Conservation (phyloP, 2,888 invertebrate genomes). For the Tetanocera ferruginea region DNA sequence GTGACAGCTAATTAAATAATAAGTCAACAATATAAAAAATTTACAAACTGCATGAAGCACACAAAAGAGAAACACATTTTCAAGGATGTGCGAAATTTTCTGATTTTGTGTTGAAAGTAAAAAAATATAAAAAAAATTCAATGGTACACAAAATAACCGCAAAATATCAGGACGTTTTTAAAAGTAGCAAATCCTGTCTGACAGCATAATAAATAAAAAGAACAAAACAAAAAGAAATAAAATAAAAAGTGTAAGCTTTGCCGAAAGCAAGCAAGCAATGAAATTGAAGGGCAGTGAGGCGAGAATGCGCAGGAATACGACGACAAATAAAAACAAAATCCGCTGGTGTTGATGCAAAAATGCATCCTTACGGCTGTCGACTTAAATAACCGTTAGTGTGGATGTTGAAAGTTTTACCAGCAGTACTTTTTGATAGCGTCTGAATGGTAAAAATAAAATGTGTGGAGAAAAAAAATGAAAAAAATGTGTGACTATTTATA, state of each 20-base stretch:
- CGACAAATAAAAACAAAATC: neutral
- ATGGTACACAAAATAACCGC: neutral
- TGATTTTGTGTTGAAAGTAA: no score
- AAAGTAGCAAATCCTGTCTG: constrained; percentile 66
- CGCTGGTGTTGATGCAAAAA: constrained; percentile 4
- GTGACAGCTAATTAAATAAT: no score
- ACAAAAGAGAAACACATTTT: neutral
- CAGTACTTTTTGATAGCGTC: no score
- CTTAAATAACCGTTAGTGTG: no score
- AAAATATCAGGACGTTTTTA: constrained; percentile 48
- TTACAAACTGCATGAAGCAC: neutral
- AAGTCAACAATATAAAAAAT: neutral
- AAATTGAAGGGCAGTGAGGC: constrained; percentile 1
- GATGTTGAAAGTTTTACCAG: no score
- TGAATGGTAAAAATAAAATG: no score
- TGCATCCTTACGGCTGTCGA: neutral
- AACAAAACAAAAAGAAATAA: constrained; percentile 48
- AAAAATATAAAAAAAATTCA: neutral
- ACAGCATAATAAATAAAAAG: constrained; percentile 57
- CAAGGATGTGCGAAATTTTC: neutral
- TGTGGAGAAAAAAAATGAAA: no score
- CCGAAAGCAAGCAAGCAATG: constrained; percentile 40
- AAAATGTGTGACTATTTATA: no score
- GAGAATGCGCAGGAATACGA: constrained; percentile 24
- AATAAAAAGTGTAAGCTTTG: constrained; percentile 55